phyloP scores from a whole-genome alignment of 2,888 invertebrate genomes.

The Crematogaster levior region DNA sequence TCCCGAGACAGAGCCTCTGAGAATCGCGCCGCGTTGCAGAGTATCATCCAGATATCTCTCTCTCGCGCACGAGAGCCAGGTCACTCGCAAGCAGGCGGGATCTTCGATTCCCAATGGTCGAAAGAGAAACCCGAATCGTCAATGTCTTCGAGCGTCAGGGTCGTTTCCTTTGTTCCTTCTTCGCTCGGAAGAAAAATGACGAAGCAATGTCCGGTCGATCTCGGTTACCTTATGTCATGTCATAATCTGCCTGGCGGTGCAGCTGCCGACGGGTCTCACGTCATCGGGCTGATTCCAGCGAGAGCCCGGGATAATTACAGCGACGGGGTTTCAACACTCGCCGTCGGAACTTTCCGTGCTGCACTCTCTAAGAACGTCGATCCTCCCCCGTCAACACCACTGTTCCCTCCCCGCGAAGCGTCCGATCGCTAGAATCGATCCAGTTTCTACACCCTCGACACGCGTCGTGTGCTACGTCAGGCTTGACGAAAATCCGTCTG shows the following conservation, averaged over 20 bases:
- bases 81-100: no score
- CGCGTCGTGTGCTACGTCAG: not conserved
- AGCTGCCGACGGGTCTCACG: no score
- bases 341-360: not conserved
- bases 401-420: not conserved
- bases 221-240: no score
- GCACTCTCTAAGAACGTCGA: no score
- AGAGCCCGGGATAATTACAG: no score
- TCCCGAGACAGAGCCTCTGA: conserved; percentile 12
- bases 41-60: conserved; percentile 29
- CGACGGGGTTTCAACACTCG: not conserved
- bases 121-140: not conserved
- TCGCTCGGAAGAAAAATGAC: no score
- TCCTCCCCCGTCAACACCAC: no score
- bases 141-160: not conserved
- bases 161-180: conserved; percentile 19
- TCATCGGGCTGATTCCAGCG: not conserved
- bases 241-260: no score
- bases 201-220: no score
- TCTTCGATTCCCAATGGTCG: no score
- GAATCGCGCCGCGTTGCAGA: conserved; percentile 27
- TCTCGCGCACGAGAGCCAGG: not conserved
- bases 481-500: not conserved
- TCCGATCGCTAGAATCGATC: not conserved
- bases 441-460: not conserved